Base-by-base conservation (phyloP, 2,113 vertebrate species). In the Gavia stellata region DNA sequence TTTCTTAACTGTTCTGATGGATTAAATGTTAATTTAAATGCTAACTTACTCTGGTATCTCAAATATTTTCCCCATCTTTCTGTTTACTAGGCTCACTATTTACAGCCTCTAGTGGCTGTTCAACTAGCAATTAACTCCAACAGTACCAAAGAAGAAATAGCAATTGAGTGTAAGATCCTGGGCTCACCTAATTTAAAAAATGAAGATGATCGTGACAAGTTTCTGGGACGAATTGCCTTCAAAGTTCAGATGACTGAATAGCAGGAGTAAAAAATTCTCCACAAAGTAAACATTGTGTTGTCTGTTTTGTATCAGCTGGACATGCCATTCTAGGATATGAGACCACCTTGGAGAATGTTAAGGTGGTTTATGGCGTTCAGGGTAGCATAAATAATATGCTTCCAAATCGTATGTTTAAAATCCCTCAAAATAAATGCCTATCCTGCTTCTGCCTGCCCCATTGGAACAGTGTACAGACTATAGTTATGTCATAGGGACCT, bases 61-160 rank as follows among this genome's bases (percentile, higher is more conserved):
- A 96, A 95, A 81, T 90, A 34, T 90, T 96, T 92, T 74, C 74
- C 93, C 73, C 61, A 67, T 96, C 71, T 95, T 78, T 97, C 90
- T 96, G 17, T 96, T 95, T 77, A 92, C 85, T 97, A 99, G 99
- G 98, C 97, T 96, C 98, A 97, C 61, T 99, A 99, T 77, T 98
- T 98, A 40, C 99, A 99, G 98, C 99, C 99, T 11, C 90, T 99
- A 87, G 99, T 99, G 93, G 99, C 99, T 38, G 97, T 99, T 95
- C 99, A 99, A 97, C 97, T 99, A 97, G 74, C 80, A 86, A 97
- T 99, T 95, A 90, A 16, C 72, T 92, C 97, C 96, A 98, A 97
- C 58, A 97, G 96, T 93, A 98, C 98, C 97, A 98, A 98, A 97
- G 98, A 98, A 84, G 99, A 99, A 97, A 97, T 99, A 81, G 53